Evolutionary conservation across 2,113 vertebrate species (phyloP).

Genomic region (Sphaerodactylus townsendi): DNA sequence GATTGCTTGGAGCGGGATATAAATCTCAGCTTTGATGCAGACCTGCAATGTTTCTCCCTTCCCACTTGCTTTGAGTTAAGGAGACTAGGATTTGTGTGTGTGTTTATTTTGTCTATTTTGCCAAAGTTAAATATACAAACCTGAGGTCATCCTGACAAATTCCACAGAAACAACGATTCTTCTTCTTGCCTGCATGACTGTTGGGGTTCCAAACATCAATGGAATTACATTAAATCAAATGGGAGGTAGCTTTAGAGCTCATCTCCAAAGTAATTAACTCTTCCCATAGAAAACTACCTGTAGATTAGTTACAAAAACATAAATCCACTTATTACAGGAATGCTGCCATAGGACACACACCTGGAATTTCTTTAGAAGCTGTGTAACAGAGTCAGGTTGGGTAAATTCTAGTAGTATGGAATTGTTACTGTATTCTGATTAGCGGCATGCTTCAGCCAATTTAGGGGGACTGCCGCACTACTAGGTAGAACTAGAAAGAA

Average conservation of each 20-base stretch:
- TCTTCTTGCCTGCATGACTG: conserved; percentile 42
- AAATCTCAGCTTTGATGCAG: conserved; percentile 10
- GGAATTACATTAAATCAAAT: conserved; percentile 63
- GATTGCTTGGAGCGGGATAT: neutral
- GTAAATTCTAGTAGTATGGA: neutral
- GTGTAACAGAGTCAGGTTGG: neutral
- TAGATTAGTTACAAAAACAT: conserved; percentile 33
- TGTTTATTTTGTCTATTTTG: conserved; percentile 64
- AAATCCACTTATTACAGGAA: conserved; percentile 26
- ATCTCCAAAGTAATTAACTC: conserved; percentile 49
- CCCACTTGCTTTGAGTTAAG: conserved; percentile 15
- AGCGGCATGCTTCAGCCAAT: neutral
- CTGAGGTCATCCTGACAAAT: conserved; percentile 70
- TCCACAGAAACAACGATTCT: conserved; percentile 54
- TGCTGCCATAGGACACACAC: neutral
- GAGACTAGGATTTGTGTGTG: conserved; percentile 12
- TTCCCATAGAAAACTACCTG: conserved; percentile 42
- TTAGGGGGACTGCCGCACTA: too few species aligned
- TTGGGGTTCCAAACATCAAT: conserved; percentile 47
- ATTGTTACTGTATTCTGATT: neutral
- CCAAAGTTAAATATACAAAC: conserved; percentile 57
- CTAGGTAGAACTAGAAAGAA: too few species aligned
- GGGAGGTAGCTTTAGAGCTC: conserved; percentile 45
- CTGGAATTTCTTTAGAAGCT: neutral
- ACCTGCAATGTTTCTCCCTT: conserved; percentile 5